A percentile compares a stretch with the other conserved stretches of the same genome.
These are phyloP conservation scores for Sphaeramia orbicularis DNA, from an alignment of 2,797 vertebrate genomes.

Conservation along the genomic window DNA sequence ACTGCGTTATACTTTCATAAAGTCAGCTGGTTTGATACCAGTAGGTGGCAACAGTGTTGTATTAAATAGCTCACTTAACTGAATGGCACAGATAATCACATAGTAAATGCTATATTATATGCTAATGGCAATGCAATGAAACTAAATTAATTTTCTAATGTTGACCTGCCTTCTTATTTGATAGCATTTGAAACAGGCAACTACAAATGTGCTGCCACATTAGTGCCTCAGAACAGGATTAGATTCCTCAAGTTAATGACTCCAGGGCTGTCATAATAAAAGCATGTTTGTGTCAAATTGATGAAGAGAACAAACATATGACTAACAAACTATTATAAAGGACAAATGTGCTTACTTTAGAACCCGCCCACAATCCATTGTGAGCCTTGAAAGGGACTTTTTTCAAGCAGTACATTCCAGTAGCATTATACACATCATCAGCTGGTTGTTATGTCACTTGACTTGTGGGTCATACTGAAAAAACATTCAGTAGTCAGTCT, in stretches of 20 bases:
- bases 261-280: not conserved
- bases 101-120: slow-evolving; percentile 4
- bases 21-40: slow-evolving; percentile 13
- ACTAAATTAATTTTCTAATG: not conserved
- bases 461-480: slow-evolving; percentile 2
- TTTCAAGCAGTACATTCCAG: slow-evolving; percentile 20
- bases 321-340: slow-evolving; percentile 3
- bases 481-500: slow-evolving; percentile 16
- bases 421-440: not conserved
- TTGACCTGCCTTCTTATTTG: not conserved
- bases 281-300: slow-evolving; percentile 8
- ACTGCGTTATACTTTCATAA: not conserved
- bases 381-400: not conserved
- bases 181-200: not conserved
- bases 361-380: slow-evolving; percentile 12
- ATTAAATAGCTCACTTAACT: slow-evolving; percentile 12
- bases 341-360: not conserved
- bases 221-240: not conserved
- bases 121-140: not conserved
- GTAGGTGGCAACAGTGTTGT: slow-evolving; percentile 37
- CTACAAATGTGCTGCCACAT: slow-evolving; percentile 4
- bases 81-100: slow-evolving; percentile 1
- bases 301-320: not conserved
- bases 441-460: slow-evolving; percentile 4
- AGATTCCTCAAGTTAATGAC: not conserved